Base-by-base conservation (phyloP, 2,797 vertebrate species). In the Salmo trutta region DNA sequence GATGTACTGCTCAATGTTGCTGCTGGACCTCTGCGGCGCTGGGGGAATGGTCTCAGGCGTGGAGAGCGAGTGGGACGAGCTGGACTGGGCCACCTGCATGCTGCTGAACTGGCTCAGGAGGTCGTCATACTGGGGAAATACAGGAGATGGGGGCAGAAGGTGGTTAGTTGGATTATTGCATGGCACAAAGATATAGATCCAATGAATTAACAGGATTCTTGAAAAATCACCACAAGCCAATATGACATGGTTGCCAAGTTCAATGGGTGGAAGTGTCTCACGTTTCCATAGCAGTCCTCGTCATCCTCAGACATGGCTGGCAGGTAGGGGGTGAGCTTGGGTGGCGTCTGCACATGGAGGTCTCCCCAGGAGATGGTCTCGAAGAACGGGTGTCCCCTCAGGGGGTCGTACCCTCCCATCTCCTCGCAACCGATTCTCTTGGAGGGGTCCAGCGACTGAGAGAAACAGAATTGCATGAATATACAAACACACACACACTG, bases 261-360 rank as follows among this genome's bases (percentile, higher is more conserved):
- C 6, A 7, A 59, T 3, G 1, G 3, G 52, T 52, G 31, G 1
- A 31, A 36, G 1, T 29, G 14, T 21, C 95, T 93, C 92, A 99
- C 98, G 8, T 99, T 99, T 91, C 98, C 98, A 1, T 99, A 99
- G 93, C 98, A 99, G 91, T 99, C 98, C 88, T 99, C 98, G 17
- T 99, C 98, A 53, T 99, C 98, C 83, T 99, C 98, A 0, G 98
- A 99, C 98, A 99, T 99, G 69, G 98, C 98, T 1, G 98, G 98
- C 84, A 99, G 91, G 88, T 99, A 99, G 0, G 98, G 96, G 0
- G 97, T 99, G 83, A 99, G 97, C 87, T 99, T 99, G 1, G 98
- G 98, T 0, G 98, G 97, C 0, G 95, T 98, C 88, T 99, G 97
- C 83, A 95, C 89, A 88, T 99, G 96, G 7, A 99, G 87, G 80